Conservation (phyloP, 2,113 vertebrate genomes). For the Columbina picui region DNA sequence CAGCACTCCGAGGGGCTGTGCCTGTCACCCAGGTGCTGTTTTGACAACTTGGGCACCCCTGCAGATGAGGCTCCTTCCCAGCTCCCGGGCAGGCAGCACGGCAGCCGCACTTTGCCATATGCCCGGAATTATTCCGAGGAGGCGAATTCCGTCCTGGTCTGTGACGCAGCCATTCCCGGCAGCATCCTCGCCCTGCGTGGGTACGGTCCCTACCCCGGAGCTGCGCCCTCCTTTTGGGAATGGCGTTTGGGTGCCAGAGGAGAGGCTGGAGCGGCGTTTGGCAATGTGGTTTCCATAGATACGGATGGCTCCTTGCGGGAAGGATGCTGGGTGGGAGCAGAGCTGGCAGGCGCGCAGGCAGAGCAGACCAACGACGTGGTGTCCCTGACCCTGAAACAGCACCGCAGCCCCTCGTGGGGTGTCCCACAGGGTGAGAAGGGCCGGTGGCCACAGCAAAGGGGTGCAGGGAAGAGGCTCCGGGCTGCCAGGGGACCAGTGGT, state of each 20-base stretch:
- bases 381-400: not conserved
- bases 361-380: not conserved
- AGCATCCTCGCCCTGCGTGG: not conserved
- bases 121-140: not conserved
- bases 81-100: not conserved
- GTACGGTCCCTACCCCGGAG: not conserved
- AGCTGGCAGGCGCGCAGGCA: not conserved
- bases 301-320: not conserved
- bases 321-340: not conserved
- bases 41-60: conserved; percentile 64
- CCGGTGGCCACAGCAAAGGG: not conserved
- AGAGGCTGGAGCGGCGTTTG: conserved; percentile 22
- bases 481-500: not conserved
- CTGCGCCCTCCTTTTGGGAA: not conserved
- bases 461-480: not conserved
- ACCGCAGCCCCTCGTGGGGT: not conserved
- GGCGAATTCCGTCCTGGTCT: not conserved
- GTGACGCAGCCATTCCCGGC: fast-evolving
- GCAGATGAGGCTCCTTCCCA: conserved; percentile 57
- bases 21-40: conserved; percentile 67
- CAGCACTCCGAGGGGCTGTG: conserved; percentile 41
- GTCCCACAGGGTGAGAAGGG: not conserved
- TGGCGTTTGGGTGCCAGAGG: not conserved
- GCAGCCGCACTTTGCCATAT: conserved; percentile 43
- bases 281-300: conserved; percentile 56